Base-by-base conservation (phyloP, 2,113 vertebrate genomes). In the Glaucomys volans region DNA sequence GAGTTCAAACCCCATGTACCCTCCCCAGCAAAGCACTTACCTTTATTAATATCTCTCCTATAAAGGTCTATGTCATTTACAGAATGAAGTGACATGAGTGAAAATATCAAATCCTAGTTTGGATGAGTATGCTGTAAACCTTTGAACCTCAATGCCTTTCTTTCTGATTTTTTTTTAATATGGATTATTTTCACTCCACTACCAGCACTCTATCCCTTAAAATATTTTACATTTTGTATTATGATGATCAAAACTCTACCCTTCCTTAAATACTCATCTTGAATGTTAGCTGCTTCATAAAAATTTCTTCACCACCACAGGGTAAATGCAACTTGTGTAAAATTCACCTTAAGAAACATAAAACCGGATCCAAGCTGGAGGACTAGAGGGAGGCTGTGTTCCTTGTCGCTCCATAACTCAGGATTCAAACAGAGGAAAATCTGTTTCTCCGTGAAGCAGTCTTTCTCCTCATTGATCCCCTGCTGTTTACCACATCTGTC, bases 41-140 rank as follows among this genome's bases (percentile, higher is more conserved):
- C 80, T 90, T 82, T 95, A 69, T 80, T 30, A 90, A 17, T 82
- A n/a, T 62, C 8, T 92, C 30, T 84, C 32, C 57, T 86, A 28
- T 22, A 88, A 96, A 57, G 40, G 20, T 16, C 32, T 40, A 7
- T 85, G 52, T 77, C 18, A 2, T 47, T 91, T 84, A 81, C 1
- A 80, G 7, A 89, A 86, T 86, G 35, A 91, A 76, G 18, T 30
- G 11, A 67, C 17, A n/a, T 12, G 9, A 28, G 9, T 30, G 42
- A 69, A 95, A 89, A 79, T 52, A 75, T 52, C 42, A 92, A 87
- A 83, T 82, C 54, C 10, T 50, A 32, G 1, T 75, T 74, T 85
- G 28, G 59, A 80, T 75, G 13, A 83, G 3, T 24, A 75, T 64
- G 67, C 26, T 92, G 81, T 90, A 92, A 90, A 84, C 24, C 76